Evolutionary conservation across 2,888 invertebrate species (phyloP), one percentile per base, ranked within the genome.

Genomic region (Cantharis rufa): DNA sequence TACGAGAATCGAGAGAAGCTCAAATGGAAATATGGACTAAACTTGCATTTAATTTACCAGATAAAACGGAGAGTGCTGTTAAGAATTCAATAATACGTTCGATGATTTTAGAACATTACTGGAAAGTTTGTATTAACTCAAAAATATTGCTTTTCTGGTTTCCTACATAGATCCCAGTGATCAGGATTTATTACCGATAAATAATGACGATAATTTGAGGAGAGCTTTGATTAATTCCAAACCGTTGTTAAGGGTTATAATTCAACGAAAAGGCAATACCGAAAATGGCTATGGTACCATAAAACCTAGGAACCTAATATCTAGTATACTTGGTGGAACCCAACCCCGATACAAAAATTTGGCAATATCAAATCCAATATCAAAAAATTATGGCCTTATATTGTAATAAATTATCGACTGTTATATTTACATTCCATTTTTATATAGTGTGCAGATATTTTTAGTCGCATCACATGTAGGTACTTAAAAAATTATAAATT

Each of bases 131-230:
- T 98, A 99, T 87, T 91, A 93, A 81, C 91, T 98, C 71, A 91
- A 92, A 79, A 95, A 95, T 85, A 93, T 96, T 81, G 94, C 96
- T 76, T 98, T 99, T 90, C 92, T 97, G 76, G 93, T 99, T 84
- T 97, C 96, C 80, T 99, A 99, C 88, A 97, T 98, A n/a, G 96
- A 96, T 88, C 96, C 97, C 13, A 92, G 95, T 62, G 97, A 98
- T 86, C 98, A 98, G 70, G 99, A 99, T 89, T 90, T 98, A 78
- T 90, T 99, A 85, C 99, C 99, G 0, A 99, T 99, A 84, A 99
- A 99, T 88, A 99, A 99, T 90, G 98, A 99, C 88, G 99, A 99
- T 87, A 99, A 99, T 89, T 92, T 96, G 84, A 94, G 94, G n/a
- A 91, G 96, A 86, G 98, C 98, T 0, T 88, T 99, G 72, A 91